phyloP scores from a whole-genome alignment of 2,797 vertebrate genomes.

The Chloroceryle inda region DNA sequence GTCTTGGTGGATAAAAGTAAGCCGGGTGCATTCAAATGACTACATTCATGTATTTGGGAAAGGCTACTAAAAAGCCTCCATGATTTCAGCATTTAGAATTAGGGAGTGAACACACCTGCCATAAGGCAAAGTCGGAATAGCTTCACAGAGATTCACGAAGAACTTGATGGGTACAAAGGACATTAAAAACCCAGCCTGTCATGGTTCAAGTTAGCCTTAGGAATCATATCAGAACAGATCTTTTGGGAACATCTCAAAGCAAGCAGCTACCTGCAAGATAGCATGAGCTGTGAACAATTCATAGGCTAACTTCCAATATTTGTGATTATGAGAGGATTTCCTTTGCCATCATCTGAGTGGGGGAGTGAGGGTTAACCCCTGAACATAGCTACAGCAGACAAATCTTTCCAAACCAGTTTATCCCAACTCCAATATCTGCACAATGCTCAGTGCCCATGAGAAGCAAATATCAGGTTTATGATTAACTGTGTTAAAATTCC shows the following conservation, averaged over 20 bases:
- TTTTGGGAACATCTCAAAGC: slow-evolving; percentile 25
- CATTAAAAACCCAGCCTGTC: slow-evolving; percentile 5
- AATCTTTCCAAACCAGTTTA: slow-evolving; percentile 68
- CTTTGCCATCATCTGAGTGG: slow-evolving; percentile 1
- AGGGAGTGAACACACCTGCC: not conserved
- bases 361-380: slow-evolving; percentile 45
- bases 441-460: slow-evolving; percentile 62
- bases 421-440: slow-evolving; percentile 63
- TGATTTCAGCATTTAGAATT: not conserved
- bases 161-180: not conserved
- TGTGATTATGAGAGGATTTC: not conserved
- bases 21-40: not conserved
- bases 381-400: slow-evolving; percentile 14
- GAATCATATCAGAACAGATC: not conserved
- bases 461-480: slow-evolving; percentile 73
- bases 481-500: slow-evolving; percentile 79
- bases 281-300: not conserved
- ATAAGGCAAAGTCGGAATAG: not conserved
- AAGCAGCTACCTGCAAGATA: slow-evolving; percentile 33
- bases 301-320: not conserved
- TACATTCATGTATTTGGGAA: not conserved
- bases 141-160: not conserved
- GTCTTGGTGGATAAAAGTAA: not conserved
- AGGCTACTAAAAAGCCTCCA: not conserved
- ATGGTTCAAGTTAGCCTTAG: not conserved